Evolutionary conservation across 2,797 vertebrate genomes (phyloP).

Genomic region (Distichodus sexfasciatus): DNA sequence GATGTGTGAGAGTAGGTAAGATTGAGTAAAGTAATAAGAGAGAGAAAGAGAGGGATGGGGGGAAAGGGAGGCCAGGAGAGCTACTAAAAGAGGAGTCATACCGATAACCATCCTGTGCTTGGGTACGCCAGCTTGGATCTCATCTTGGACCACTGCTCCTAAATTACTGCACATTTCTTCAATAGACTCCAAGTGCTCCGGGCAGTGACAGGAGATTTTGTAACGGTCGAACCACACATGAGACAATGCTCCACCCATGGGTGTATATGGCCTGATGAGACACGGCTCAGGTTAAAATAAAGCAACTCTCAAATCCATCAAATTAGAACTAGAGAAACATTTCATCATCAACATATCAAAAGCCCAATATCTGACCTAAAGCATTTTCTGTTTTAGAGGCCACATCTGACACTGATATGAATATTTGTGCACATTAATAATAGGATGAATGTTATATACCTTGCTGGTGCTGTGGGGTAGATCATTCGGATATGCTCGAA

Average conservation of each 20-base stretch:
- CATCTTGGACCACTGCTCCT: slow-evolving; percentile 76
- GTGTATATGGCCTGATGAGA: slow-evolving; percentile 80
- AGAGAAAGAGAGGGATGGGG: slow-evolving; percentile 24
- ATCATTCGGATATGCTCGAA: slow-evolving; percentile 86
- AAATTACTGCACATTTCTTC: slow-evolving; percentile 77
- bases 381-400: not conserved
- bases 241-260: slow-evolving; percentile 76
- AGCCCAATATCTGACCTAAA: not conserved
- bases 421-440: no score
- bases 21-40: slow-evolving; percentile 35
- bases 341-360: not conserved
- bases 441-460: slow-evolving; percentile 70
- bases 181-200: slow-evolving; percentile 84
- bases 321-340: not conserved
- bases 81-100: slow-evolving; percentile 53
- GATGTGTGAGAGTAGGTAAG: slow-evolving; percentile 35
- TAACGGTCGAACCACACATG: slow-evolving; percentile 88
- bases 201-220: slow-evolving; percentile 79
- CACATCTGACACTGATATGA: no score
- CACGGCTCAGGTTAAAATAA: not conserved
- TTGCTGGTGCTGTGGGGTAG: slow-evolving; percentile 84
- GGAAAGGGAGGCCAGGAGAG: not conserved
- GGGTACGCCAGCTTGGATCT: slow-evolving; percentile 75
- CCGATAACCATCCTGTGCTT: slow-evolving; percentile 83
- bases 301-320: no score